Base-by-base conservation (phyloP, 2,113 vertebrate species). In the Saccopteryx bilineata region DNA sequence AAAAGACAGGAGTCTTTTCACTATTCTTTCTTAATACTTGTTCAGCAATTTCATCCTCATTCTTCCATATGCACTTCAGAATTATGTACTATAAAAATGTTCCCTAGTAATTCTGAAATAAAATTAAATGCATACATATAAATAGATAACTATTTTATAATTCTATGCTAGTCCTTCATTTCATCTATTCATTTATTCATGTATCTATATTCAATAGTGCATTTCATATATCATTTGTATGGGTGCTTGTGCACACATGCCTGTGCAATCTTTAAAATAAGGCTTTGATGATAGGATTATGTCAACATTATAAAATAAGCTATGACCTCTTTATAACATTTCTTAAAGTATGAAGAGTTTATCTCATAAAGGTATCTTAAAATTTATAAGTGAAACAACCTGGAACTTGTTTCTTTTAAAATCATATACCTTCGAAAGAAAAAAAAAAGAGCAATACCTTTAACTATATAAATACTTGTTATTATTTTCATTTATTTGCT, bases 401-500 rank as follows among this genome's bases (percentile, higher is more conserved):
- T 48, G 56, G 12, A 8, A 60, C 11, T 46, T 9, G 33, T 68
- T 48, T 56, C 7, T 85, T 92, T 85, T 69, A 68, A 56, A 86
- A 68, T 50, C 21, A 61, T 68, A 76, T 69, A 11, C 4, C 8
- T 88, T 83, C 39, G 39, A 39, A 39, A 39, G 39, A 39, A 39
- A 39, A 39, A 39, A 39, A 39, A 39, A 39, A 39, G 2, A 39
- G 39, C 39, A 39, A 39, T 39, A 39, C 39, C 39, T 39, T 39
- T 39, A 39, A 39, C 11, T 66, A 76, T 18, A 54, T 76, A 92
- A n/a, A 6, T 7, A 83, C 24, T 54, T 82, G 6, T 54, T 88
- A 48, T 60, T 56, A 65, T 88, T 96, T 85, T 66, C 33, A 56
- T 87, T 15, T 74, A 74, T 31, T 87, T 87, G 33, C 28, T 79